Conservation (phyloP, 2,797 vertebrate genomes). For the Odontamblyopus rebecca region DNA sequence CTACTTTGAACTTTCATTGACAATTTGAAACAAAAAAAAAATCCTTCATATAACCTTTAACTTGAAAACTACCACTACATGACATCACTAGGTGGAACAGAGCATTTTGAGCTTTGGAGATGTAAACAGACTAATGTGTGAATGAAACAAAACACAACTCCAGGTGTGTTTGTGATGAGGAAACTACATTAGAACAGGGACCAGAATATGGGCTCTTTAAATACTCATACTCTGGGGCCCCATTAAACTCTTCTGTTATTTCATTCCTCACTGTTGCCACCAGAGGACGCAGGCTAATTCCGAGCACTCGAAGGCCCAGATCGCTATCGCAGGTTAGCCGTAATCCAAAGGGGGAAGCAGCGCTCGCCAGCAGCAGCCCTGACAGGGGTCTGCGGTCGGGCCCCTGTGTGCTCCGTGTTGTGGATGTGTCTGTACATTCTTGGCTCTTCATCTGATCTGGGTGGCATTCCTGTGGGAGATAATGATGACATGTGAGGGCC, state of each 20-base stretch:
- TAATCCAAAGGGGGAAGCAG: background rate
- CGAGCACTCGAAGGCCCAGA: background rate
- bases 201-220: no score
- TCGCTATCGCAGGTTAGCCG: background rate
- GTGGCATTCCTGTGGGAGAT: slow-evolving; percentile 65
- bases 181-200: no score
- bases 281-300: background rate
- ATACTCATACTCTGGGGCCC: background rate
- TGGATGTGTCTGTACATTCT: slow-evolving; percentile 32
- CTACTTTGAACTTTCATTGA: no score
- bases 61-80: no score
- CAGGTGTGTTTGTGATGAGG: no score
- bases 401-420: background rate
- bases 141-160: no score
- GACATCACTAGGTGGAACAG: no score
- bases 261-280: background rate
- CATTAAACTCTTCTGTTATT: background rate
- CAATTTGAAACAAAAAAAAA: no score
- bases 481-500: slow-evolving; percentile 52
- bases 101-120: no score
- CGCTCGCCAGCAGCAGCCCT: background rate
- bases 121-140: no score
- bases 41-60: no score
- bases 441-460: slow-evolving; percentile 42
- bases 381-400: background rate